These are phyloP conservation scores for Aporrectodea caliginosa DNA, from an alignment of 1,140 invertebrate species.

Conservation along the genomic window DNA sequence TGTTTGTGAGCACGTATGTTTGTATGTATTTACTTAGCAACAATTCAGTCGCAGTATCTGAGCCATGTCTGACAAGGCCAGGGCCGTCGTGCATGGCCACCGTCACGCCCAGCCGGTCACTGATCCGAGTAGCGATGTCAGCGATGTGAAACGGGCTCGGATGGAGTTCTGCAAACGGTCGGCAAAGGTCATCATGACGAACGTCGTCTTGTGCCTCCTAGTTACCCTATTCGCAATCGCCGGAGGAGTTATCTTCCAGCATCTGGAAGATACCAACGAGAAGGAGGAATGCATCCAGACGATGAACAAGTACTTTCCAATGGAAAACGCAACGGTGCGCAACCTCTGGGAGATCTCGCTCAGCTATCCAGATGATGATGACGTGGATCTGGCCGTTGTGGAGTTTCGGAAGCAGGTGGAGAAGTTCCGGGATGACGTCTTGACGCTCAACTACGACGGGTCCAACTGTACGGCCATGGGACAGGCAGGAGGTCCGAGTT, in stretches of 20 bases:
- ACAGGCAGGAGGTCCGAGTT: conserved; percentile 38
- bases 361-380: conserved; percentile 89
- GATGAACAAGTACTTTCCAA: conserved; percentile 22
- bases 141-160: background rate
- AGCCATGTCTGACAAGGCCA: too few relatives aligned
- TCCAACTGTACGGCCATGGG: conserved; percentile 43
- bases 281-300: conserved; percentile 65
- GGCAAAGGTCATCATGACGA: conserved; percentile 84
- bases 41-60: too few relatives aligned
- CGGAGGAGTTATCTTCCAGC: conserved; percentile 87
- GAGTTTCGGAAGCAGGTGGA: conserved; percentile 38
- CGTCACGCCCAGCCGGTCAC: too few relatives aligned
- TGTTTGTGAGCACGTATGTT: too few relatives aligned
- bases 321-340: conserved; percentile 65
- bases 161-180: conserved; percentile 15
- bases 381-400: conserved; percentile 69
- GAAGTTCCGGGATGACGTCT: conserved; percentile 45
- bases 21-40: too few relatives aligned
- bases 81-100: too few relatives aligned
- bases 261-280: conserved; percentile 77
- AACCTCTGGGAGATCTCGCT: conserved; percentile 88
- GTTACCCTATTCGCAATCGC: conserved; percentile 86
- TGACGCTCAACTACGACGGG: conserved; percentile 47
- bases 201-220: conserved; percentile 84
- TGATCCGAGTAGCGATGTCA: too few relatives aligned